Percentiles rank a stretch among this genome's conserved stretches.
Evolutionary conservation across 2,797 vertebrate species (phyloP).

Genomic region (Pangasius djambal): DNA sequence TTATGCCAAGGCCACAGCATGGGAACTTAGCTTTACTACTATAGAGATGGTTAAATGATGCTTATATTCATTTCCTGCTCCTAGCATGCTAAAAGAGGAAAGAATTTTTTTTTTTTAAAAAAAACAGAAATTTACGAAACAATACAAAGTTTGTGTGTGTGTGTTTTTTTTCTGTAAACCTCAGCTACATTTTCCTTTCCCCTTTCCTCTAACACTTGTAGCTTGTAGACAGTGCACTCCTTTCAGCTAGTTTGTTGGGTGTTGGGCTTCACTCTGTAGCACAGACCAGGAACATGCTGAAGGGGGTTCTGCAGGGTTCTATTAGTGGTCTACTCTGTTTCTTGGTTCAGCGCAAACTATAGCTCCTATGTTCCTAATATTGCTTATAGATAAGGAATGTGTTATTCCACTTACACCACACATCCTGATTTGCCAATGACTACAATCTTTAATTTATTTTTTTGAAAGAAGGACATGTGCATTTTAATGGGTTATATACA

Average conservation of each 20-base stretch:
- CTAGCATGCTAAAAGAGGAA: slow-evolving; percentile 83
- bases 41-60: slow-evolving; percentile 71
- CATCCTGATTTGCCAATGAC: no score
- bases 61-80: slow-evolving; percentile 68
- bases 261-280: background rate
- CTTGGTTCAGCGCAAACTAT: background rate
- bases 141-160: background rate
- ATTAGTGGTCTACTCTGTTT: background rate
- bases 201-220: background rate
- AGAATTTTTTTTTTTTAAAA: slow-evolving; percentile 54
- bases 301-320: background rate
- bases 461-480: background rate
- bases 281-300: background rate
- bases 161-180: background rate
- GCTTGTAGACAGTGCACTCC: background rate
- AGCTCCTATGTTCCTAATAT: background rate
- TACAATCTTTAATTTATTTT: background rate
- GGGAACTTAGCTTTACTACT: slow-evolving; percentile 69
- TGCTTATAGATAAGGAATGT: background rate
- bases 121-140: slow-evolving; percentile 60
- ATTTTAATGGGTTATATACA: background rate
- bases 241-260: slow-evolving; percentile 1
- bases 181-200: background rate
- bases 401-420: background rate
- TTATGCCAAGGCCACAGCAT: slow-evolving; percentile 84